These are phyloP conservation scores for Oreochromis niloticus DNA, from an alignment of 2,113 vertebrate genomes.

Conservation along the genomic window DNA sequence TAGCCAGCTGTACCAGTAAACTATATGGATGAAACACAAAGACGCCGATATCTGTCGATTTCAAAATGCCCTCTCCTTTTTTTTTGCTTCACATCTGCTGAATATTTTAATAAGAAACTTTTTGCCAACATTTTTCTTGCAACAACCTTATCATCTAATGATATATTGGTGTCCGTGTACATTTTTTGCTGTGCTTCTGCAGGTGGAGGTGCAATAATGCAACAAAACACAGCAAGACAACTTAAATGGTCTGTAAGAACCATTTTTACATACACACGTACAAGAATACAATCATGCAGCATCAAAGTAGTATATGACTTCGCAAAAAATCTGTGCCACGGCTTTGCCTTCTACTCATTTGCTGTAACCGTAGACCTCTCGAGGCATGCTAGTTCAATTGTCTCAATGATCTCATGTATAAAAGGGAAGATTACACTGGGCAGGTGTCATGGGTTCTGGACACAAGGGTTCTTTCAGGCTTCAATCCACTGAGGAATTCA, in stretches of 20 bases:
- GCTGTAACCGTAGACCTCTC: slow-evolving; percentile 31
- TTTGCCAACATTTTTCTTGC: background rate
- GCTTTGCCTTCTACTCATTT: slow-evolving; percentile 11
- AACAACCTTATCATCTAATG: background rate
- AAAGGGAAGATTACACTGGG: slow-evolving; percentile 32
- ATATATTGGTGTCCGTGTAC: background rate
- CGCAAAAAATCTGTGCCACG: slow-evolving; percentile 13
- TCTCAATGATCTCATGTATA: slow-evolving; percentile 30
- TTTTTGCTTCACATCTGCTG: background rate
- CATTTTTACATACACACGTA: background rate
- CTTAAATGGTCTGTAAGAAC: background rate
- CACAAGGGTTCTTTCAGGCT: slow-evolving; percentile 36
- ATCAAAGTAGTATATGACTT: background rate
- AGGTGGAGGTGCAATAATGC: background rate
- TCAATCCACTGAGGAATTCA: slow-evolving; percentile 50
- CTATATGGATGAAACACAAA: background rate
- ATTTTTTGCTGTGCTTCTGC: background rate
- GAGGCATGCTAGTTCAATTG: background rate
- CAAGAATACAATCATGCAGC: background rate
- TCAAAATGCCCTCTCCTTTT: background rate
- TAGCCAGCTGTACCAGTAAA: background rate
- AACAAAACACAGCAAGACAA: background rate
- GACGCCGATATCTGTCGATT: background rate
- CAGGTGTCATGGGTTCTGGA: slow-evolving; percentile 44
- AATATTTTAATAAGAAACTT: background rate